Evolutionary conservation across 1,140 invertebrate species (phyloP), one percentile per base, ranked within the genome.

Genomic region (Lerema accius): DNA sequence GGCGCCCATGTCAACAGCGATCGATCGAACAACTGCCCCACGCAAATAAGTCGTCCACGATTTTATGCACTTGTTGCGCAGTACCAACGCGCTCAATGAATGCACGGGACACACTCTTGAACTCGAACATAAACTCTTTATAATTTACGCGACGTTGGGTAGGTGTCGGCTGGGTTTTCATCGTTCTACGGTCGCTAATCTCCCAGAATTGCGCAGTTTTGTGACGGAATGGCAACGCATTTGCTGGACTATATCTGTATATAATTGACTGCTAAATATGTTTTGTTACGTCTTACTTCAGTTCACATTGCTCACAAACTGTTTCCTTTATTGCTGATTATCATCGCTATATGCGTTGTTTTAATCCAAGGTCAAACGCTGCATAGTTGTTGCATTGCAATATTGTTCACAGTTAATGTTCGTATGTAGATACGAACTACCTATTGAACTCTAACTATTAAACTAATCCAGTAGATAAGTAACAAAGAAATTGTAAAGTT

Each of bases 1-100:
- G 50, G 84, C 82, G 63, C 85, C 87, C 87, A 90, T 90, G 73
- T 83, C 80, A 85, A 78, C 65, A 66, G 73, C 78, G 76, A 70
- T 76, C 80, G 76, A 84, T 82, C 56, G 63, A 65, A 73, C 73
- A 68, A 89, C 85, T 89, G 85, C 73, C 70, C 67, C 73, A 71
- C 74, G 58, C 73, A 49, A 67, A 73, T 79, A 67, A 73, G 76
- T 76, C 69, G 76, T 73, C 65, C 69, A 69, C 74, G 78, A 81
- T 87, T 86, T 83, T 87, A 85, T 87, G 85, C 78, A 82, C 71
- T 76, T 69, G 73, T 82, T 87, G 82, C 83, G 72, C 66, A 83
- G 78, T 82, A 71, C 53, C 39, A 55, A 73, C 69, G 67, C 71
- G 69, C 63, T 67, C 43, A 48, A 59, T 59, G 42, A 59, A 46